A percentile compares a stretch with the other conserved stretches of the same genome.
These are phyloP conservation scores for Podarcis lilfordi DNA, from an alignment of 2,797 vertebrate species.

Conservation along the genomic window DNA sequence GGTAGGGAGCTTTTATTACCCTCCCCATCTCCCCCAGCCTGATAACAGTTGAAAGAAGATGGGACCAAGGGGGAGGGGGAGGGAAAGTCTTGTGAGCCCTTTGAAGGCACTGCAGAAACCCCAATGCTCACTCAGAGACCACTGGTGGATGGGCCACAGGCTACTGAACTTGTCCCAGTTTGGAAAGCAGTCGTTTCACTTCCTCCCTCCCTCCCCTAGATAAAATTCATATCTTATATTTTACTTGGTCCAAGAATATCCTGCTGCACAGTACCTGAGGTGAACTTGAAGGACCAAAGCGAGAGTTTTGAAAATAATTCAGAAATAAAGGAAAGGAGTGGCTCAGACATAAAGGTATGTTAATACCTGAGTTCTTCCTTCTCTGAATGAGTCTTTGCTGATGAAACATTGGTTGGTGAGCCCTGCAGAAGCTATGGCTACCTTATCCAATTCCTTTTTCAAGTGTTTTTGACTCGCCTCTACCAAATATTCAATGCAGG, in stretches of 20 bases:
- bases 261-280: not conserved
- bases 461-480: slow-evolving; percentile 24
- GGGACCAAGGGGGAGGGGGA: not conserved
- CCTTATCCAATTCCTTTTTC: not conserved
- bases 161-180: too few species aligned
- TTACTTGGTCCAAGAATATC: not conserved
- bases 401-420: not conserved
- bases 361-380: not conserved
- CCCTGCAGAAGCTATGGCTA: not conserved
- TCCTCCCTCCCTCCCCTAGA: not conserved
- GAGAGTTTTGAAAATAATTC: not conserved
- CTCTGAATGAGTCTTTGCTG: not conserved
- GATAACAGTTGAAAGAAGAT: not conserved
- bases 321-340: slow-evolving; percentile 10
- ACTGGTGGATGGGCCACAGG: too few species aligned
- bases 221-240: not conserved
- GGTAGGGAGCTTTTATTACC: not conserved
- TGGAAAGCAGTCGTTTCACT: too few species aligned
- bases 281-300: slow-evolving; percentile 11
- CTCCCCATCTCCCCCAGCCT: not conserved
- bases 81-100: not conserved
- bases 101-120: not conserved
- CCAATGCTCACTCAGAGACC: too few species aligned
- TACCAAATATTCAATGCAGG: slow-evolving; percentile 16
- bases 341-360: not conserved